phyloP scores from a whole-genome alignment of 2,113 vertebrate genomes.

The Bettongia penicillata region DNA sequence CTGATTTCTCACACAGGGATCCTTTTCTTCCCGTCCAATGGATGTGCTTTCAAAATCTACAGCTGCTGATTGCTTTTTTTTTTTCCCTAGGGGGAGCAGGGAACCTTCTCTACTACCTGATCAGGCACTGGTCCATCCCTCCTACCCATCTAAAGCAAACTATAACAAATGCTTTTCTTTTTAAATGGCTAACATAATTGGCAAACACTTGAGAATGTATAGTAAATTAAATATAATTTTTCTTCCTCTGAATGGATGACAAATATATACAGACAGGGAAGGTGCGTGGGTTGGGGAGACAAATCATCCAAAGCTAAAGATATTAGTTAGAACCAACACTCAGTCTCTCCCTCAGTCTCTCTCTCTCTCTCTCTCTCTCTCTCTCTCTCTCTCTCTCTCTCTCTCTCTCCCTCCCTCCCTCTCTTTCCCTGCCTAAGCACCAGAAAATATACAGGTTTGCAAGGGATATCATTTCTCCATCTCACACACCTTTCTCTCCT shows the following conservation, averaged over 20 bases:
- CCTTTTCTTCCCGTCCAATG: constrained; percentile 75
- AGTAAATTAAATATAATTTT: not conserved
- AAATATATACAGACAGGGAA: not conserved
- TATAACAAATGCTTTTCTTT: constrained; percentile 8
- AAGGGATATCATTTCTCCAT: constrained; percentile 9
- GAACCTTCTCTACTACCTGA: constrained; percentile 3
- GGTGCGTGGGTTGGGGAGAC: constrained; percentile 33
- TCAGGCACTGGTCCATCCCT: constrained; percentile 23
- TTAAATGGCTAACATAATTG: constrained; percentile 31
- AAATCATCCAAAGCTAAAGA: constrained; percentile 16
- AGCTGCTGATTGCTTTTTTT: constrained; percentile 50
- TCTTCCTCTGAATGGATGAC: not conserved
- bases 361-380: not conserved
- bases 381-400: not conserved
- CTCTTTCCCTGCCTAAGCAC: not conserved
- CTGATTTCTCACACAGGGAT: constrained; percentile 65
- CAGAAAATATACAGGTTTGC: not conserved
- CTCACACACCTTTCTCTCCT: constrained; percentile 43
- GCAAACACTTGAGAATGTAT: constrained; percentile 7
- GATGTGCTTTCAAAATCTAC: constrained; percentile 73
- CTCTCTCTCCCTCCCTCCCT: too few species aligned
- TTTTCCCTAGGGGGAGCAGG: not conserved
- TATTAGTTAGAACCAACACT: not conserved
- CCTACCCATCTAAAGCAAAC: constrained; percentile 60
- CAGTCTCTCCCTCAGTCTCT: not conserved